phyloP scores from a whole-genome alignment of 2,888 invertebrate genomes.

The Mesorhabditis spiculigera region DNA sequence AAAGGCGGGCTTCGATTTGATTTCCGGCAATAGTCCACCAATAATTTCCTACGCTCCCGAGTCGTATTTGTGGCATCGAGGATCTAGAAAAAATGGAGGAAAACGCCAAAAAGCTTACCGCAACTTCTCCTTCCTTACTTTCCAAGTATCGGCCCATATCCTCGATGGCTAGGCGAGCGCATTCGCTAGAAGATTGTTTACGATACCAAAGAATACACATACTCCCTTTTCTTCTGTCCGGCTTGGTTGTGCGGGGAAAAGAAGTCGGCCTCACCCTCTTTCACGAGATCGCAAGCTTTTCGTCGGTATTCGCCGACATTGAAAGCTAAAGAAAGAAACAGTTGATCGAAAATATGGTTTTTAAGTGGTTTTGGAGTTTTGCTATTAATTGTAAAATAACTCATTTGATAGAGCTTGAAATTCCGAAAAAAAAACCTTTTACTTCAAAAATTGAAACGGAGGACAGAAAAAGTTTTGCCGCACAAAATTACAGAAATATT shows the following conservation, averaged over 20 bases:
- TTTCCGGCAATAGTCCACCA: slow-evolving; percentile 61
- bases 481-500: no score
- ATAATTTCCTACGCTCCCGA: slow-evolving; percentile 79
- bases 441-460: no score
- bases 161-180: slow-evolving; percentile 86
- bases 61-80: slow-evolving; percentile 99
- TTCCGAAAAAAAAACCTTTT: slow-evolving; percentile 10
- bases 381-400: slow-evolving; percentile 7
- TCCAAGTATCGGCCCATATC: slow-evolving; percentile 83
- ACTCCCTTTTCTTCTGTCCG: slow-evolving; percentile 86
- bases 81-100: slow-evolving; percentile 67
- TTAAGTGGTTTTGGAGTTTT: no score
- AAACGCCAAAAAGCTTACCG: slow-evolving; percentile 64
- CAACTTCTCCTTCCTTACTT: slow-evolving; percentile 82
- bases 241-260: slow-evolving; percentile 90
- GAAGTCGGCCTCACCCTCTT: slow-evolving; percentile 88
- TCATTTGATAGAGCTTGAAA: not conserved
- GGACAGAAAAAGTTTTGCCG: no score
- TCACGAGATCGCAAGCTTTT: slow-evolving; percentile 74
- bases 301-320: slow-evolving; percentile 97
- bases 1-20: slow-evolving; percentile 44
- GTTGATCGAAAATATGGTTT: no score
- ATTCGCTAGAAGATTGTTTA: slow-evolving; percentile 68
- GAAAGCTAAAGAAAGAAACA: slow-evolving; percentile 72
- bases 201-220: slow-evolving; percentile 21